These are phyloP conservation scores for Drosophila mettleri DNA, from an alignment of 2,888 invertebrate genomes.

Conservation along the genomic window DNA sequence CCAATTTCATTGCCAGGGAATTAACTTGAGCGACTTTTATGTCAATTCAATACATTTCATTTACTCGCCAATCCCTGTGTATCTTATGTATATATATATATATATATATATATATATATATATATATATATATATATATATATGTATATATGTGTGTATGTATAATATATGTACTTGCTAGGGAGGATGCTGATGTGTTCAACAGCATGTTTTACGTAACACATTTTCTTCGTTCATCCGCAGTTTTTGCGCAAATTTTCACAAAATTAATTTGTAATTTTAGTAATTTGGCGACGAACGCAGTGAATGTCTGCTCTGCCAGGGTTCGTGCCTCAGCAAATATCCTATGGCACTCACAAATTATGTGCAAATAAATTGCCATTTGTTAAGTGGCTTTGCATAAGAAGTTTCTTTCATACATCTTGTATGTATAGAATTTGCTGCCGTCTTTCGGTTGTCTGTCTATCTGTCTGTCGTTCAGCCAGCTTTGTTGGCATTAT, in stretches of 20 bases:
- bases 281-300: slow-evolving; percentile 43
- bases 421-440: slow-evolving; percentile 16
- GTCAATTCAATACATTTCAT: slow-evolving; percentile 81
- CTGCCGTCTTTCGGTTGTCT: background rate
- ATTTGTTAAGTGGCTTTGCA: slow-evolving; percentile 81
- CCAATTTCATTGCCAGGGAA: slow-evolving; percentile 76
- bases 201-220: slow-evolving; percentile 15
- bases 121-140: no score
- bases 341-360: slow-evolving; percentile 76
- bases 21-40: slow-evolving; percentile 81
- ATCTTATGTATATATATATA: background rate
- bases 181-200: slow-evolving; percentile 15
- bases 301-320: slow-evolving; percentile 30
- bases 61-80: slow-evolving; percentile 55
- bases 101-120: background rate
- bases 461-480: slow-evolving; percentile 19
- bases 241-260: slow-evolving; percentile 76
- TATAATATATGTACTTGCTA: background rate
- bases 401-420: slow-evolving; percentile 67
- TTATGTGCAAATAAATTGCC: slow-evolving; percentile 81
- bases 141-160: no score
- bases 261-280: slow-evolving; percentile 81
- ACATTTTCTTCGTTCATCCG: slow-evolving; percentile 50
- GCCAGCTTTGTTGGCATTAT: slow-evolving; percentile 57
- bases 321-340: slow-evolving; percentile 49